These are phyloP conservation scores for Orientallactaga bullata DNA, from an alignment of 2,113 vertebrate genomes.

Conservation along the genomic window DNA sequence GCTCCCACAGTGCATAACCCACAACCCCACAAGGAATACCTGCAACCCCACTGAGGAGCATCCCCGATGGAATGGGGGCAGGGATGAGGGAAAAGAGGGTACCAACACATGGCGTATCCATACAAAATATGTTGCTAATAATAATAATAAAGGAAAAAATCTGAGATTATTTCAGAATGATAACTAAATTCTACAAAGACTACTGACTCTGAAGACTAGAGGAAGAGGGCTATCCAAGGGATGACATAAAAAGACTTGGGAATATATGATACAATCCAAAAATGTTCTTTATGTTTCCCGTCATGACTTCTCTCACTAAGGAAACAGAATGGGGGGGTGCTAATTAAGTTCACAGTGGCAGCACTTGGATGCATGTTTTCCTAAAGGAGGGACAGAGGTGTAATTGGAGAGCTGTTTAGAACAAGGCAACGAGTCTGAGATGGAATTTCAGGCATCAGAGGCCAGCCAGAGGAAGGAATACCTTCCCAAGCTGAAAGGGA, in stretches of 20 bases:
- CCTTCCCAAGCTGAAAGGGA: neutral
- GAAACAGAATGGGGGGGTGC: neutral
- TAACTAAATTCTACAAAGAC: neutral
- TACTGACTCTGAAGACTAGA: neutral
- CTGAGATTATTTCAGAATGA: neutral
- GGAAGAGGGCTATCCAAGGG: neutral
- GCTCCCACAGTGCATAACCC: too few relatives aligned
- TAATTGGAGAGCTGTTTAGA: neutral
- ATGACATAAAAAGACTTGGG: neutral
- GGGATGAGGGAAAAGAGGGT: too few relatives aligned
- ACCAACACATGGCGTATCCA: too few relatives aligned
- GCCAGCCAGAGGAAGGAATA: neutral
- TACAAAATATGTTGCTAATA: too few relatives aligned
- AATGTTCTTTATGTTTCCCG: neutral
- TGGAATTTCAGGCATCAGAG: neutral
- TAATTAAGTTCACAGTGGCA: neutral
- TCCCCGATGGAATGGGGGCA: too few relatives aligned
- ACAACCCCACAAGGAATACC: too few relatives aligned
- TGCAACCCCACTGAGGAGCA: too few relatives aligned
- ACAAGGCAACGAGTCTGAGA: neutral
- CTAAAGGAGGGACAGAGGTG: neutral
- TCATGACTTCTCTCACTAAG: neutral
- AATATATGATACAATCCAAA: fast-evolving
- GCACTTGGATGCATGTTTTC: neutral
- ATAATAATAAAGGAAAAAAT: neutral